phyloP scores from a whole-genome alignment of 2,797 vertebrate species.

The Acrocephalus scirpaceus region DNA sequence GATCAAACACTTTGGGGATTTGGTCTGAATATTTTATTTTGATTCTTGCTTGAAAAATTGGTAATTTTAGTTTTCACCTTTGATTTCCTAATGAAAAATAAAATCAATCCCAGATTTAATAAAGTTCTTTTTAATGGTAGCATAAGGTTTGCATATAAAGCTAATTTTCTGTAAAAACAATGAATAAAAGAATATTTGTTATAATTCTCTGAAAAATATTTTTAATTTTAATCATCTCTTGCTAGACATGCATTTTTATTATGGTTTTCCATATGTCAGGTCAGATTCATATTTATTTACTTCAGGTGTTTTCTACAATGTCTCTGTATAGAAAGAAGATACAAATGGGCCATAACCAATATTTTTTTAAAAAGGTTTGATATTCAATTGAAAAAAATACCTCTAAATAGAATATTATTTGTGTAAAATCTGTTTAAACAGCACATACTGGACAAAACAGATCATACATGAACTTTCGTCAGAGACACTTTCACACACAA shows the following conservation, averaged over 20 bases:
- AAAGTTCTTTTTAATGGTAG: neutral
- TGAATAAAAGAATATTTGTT: neutral
- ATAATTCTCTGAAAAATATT: neutral
- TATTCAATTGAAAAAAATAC: neutral
- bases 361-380: neutral
- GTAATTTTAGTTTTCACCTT: neutral
- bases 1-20: neutral
- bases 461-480: neutral
- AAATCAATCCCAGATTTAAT: neutral
- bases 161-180: neutral
- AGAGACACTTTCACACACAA: neutral
- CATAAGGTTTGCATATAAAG: neutral
- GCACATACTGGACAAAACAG: neutral
- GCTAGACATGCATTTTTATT: neutral
- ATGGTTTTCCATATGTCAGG: neutral
- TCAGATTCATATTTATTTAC: neutral
- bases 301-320: neutral
- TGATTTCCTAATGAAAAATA: neutral
- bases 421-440: slow-evolving; percentile 29
- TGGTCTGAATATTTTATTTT: neutral
- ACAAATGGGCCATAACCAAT: neutral
- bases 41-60: neutral
- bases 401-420: neutral
- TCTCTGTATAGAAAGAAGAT: neutral
- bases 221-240: neutral